Base-by-base conservation (phyloP, 2,888 invertebrate genomes). In the Phanerotoma sp. region DNA sequence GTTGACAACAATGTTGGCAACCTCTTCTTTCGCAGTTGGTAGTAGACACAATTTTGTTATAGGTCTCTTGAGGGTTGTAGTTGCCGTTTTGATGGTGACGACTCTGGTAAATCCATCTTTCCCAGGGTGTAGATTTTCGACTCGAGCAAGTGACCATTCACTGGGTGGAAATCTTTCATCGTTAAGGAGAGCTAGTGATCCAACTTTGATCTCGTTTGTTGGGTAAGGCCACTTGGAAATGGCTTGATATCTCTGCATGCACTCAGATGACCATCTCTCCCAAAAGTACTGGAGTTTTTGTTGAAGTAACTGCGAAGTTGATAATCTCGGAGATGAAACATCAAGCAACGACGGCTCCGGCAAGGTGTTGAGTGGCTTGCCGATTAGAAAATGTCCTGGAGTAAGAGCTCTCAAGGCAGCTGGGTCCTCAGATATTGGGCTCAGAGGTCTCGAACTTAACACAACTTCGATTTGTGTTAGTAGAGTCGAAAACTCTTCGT, bases 371-470 rank as follows among this genome's bases (percentile, higher is more conserved):
- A 21, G n/a, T n/a, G n/a, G n/a, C n/a, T 5, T 4, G 41, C 41
- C 22, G 1, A 20, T 6, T 1, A 41, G 2, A 6, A 41, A 41
- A n/a, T 41, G 22, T 5, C 21, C 41, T 11, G 22, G 41, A 1
- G 5, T 41, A n/a, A 41, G 30, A 2, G 62, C 62, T 6, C 58
- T 55, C 6, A 46, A 16, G 15, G 63, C 63, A 5, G 56, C 45
- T 2, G 62, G 51, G 41, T 63, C 66, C 6, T 56, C 47, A 2
- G 65, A 62, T 4, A 69, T 46, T 1, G 65, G 56, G 13, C 55
- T 58, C 0, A 71, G 41, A 5, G 68, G 70, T 3, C 68, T 30
- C 2, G 64, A 67, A 44, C 68, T 69, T 3, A 69, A 56, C 1
- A 61, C 48, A 0, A 65, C 68, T 51, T 66, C 66, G 7, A 69